These are phyloP conservation scores for Eupithecia vulgata DNA, from an alignment of 2,888 invertebrate genomes.

Conservation along the genomic window DNA sequence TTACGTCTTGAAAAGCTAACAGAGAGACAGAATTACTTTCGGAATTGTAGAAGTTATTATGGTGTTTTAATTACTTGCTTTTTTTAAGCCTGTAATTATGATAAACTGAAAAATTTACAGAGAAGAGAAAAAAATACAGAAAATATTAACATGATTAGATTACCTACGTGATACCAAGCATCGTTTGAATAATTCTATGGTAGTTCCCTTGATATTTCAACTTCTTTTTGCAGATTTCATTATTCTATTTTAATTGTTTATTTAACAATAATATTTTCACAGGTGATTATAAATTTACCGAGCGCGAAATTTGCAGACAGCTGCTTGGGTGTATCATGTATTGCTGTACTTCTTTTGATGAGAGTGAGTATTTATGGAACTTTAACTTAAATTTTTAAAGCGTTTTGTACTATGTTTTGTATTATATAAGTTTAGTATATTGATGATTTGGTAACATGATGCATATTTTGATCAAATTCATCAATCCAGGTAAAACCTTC, in stretches of 20 bases:
- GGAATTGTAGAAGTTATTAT: no score
- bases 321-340: conserved; percentile 88
- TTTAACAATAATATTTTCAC: conserved; percentile 45
- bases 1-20: no score
- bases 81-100: no score
- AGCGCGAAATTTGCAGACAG: conserved; percentile 88
- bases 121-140: neutral
- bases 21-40: no score
- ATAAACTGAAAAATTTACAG: no score
- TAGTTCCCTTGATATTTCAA: neutral
- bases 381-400: neutral
- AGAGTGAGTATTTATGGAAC: conserved; percentile 84
- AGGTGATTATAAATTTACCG: conserved; percentile 87
- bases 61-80: no score
- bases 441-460: no score
- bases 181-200: neutral
- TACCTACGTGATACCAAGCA: neutral
- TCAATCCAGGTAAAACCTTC: no score
- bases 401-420: neutral
- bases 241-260: neutral
- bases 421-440: no score
- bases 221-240: neutral
- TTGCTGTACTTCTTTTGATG: conserved; percentile 88
- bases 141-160: neutral
- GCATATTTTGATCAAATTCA: no score